Percentiles rank a stretch among this genome's conserved stretches.
Evolutionary conservation across 1,140 invertebrate species (phyloP).

Genomic region (Wasmannia auropunctata): DNA sequence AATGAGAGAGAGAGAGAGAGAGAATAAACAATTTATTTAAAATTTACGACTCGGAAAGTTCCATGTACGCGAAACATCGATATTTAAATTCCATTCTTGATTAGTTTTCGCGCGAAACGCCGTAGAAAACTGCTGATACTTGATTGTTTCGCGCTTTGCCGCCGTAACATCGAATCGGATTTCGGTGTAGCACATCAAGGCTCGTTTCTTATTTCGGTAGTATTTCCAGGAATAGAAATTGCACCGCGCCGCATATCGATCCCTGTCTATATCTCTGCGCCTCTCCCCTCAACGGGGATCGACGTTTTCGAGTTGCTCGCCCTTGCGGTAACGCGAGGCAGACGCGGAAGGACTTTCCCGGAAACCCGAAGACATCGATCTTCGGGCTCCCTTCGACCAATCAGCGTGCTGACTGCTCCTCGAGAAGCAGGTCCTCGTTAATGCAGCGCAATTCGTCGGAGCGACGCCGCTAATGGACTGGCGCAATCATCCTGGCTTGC

Average conservation of each 20-base stretch:
- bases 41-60: neutral
- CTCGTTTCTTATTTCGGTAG: slow-evolving; percentile 47
- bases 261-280: neutral
- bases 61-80: neutral
- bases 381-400: slow-evolving; percentile 76
- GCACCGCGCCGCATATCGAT: slow-evolving; percentile 31
- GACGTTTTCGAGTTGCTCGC: slow-evolving; percentile 63
- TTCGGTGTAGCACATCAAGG: slow-evolving; percentile 7
- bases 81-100: slow-evolving; percentile 15
- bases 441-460: slow-evolving; percentile 77
- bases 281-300: slow-evolving; percentile 39
- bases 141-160: slow-evolving; percentile 15
- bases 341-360: slow-evolving; percentile 60
- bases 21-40: neutral
- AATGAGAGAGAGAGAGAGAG: neutral
- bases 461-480: slow-evolving; percentile 78
- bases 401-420: slow-evolving; percentile 70
- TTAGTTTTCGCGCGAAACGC: slow-evolving; percentile 6
- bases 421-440: slow-evolving; percentile 72
- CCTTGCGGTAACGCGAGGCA: slow-evolving; percentile 61
- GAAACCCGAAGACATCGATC: slow-evolving; percentile 76
- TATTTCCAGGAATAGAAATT: slow-evolving; percentile 49
- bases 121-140: neutral
- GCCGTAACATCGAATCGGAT: slow-evolving; percentile 26
- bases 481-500: slow-evolving; percentile 75